These are phyloP conservation scores for Clarias laeviceps DNA, from an alignment of 2,797 vertebrate genomes.

Conservation along the genomic window DNA sequence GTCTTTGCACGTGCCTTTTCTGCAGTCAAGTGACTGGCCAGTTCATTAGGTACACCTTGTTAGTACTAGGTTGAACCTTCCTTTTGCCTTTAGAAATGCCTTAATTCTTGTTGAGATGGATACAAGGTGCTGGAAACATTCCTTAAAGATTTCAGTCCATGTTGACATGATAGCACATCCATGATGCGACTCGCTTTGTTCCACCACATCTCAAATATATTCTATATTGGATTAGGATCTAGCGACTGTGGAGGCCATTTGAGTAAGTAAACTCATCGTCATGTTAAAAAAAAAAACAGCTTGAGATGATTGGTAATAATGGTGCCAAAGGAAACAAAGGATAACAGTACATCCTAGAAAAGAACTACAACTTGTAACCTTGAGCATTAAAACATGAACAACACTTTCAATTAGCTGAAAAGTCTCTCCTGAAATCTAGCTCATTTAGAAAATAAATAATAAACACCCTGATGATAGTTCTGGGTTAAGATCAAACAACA, in stretches of 20 bases:
- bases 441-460: neutral
- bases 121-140: no score
- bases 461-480: neutral
- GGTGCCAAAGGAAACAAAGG: neutral
- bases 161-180: no score
- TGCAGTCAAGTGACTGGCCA: no score
- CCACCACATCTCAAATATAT: no score
- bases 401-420: neutral
- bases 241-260: no score
- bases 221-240: no score
- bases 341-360: neutral
- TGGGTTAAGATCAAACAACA: neutral
- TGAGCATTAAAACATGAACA: neutral
- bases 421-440: neutral
- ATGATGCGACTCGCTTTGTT: no score
- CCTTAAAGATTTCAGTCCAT: no score
- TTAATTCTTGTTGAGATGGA: no score
- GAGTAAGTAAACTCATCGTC: no score
- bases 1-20: neutral
- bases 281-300: neutral
- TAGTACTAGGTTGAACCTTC: no score
- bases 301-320: neutral
- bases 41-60: neutral
- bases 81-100: neutral
- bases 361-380: neutral